Evolutionary conservation across 2,113 vertebrate genomes (phyloP).

Genomic region (Lampris incognitus): DNA sequence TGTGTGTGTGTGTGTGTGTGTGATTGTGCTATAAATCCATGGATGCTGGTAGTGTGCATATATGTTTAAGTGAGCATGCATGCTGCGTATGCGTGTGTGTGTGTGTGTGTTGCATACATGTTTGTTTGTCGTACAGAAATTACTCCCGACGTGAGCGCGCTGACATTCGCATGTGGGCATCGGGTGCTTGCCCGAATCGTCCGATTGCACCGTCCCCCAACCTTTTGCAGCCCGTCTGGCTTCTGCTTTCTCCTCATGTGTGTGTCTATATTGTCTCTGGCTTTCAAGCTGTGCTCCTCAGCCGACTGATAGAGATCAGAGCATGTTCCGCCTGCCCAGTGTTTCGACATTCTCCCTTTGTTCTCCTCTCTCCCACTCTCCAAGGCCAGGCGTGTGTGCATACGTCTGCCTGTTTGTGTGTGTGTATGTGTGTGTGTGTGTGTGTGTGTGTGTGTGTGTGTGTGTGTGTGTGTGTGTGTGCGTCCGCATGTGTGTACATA

Average conservation of each 20-base stretch:
- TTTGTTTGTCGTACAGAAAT: background rate
- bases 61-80: background rate
- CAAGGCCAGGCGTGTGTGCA: slow-evolving; percentile 48
- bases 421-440: background rate
- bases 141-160: too few species aligned
- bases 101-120: background rate
- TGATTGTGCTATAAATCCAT: background rate
- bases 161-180: too few species aligned
- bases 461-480: background rate
- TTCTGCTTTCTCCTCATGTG: slow-evolving; percentile 61
- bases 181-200: too few species aligned
- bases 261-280: slow-evolving; percentile 58
- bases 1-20: background rate
- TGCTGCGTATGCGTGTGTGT: background rate
- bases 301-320: slow-evolving; percentile 74
- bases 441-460: background rate
- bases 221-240: slow-evolving; percentile 57
- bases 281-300: slow-evolving; percentile 62
- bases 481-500: slow-evolving; percentile 1
- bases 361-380: slow-evolving; percentile 63
- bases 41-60: background rate
- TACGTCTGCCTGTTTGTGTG: slow-evolving; percentile 21
- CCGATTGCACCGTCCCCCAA: slow-evolving; percentile 18
- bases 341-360: slow-evolving; percentile 74
- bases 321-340: slow-evolving; percentile 73